Conservation (phyloP, 1,140 invertebrate genomes). For the Zaprionus ghesquierei region DNA sequence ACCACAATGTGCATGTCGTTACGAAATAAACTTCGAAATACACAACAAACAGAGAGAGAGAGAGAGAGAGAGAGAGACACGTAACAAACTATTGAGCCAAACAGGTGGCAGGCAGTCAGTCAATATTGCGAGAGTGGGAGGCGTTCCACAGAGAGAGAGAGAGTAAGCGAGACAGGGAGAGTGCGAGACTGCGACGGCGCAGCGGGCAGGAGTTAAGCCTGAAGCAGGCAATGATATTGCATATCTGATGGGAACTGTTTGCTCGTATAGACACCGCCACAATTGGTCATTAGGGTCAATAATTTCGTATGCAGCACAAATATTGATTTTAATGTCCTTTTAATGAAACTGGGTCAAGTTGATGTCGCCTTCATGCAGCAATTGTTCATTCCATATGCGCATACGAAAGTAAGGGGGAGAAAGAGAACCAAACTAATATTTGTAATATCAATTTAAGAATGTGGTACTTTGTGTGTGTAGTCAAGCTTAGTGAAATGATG, state of each 20-base stretch:
- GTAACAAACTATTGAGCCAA: constrained; percentile 21
- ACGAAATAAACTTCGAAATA: constrained; percentile 50
- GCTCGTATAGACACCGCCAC: background rate
- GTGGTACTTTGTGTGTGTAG: background rate
- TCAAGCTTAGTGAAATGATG: constrained; percentile 12
- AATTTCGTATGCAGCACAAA: constrained; percentile 14
- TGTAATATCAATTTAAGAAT: background rate
- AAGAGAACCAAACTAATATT: background rate
- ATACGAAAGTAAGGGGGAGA: background rate
- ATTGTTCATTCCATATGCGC: constrained; percentile 21
- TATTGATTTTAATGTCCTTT: constrained; percentile 64
- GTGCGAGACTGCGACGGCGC: constrained; percentile 46
- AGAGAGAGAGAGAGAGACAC: background rate
- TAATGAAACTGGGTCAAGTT: constrained; percentile 38
- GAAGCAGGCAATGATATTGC: background rate
- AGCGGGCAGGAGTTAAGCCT: constrained; percentile 29
- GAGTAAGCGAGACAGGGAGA: constrained; percentile 19
- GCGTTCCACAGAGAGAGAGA: background rate
- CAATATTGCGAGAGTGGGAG: constrained; percentile 4
- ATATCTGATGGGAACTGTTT: background rate
- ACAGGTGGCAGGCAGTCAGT: constrained; percentile 37
- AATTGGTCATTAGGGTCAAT: constrained; percentile 6
- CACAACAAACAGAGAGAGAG: constrained; percentile 19
- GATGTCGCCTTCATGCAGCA: background rate
- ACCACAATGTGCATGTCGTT: constrained; percentile 56